These are phyloP conservation scores for Speoplatyrhinus poulsoni DNA, from an alignment of 2,113 vertebrate species.

Conservation along the genomic window DNA sequence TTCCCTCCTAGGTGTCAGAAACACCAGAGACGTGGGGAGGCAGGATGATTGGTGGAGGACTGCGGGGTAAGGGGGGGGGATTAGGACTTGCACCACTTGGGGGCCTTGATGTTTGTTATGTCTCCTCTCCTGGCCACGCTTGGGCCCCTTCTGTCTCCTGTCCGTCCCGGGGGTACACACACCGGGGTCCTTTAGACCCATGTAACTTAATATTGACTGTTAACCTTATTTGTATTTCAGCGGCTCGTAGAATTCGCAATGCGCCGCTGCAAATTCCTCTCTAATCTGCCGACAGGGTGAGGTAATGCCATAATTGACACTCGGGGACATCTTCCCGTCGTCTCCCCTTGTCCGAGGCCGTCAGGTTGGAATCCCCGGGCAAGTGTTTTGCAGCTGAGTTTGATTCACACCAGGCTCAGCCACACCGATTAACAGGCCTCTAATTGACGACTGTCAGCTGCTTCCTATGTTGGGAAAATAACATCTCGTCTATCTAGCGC, in stretches of 20 bases:
- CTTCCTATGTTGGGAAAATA: constrained; percentile 4
- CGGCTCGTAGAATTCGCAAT: too few relatives aligned
- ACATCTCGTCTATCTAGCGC: constrained; percentile 2
- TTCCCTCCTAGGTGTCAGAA: constrained; percentile 12
- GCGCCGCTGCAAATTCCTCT: too few relatives aligned
- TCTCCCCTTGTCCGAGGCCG: too few relatives aligned
- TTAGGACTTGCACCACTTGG: constrained; percentile 3
- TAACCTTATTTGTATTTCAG: too few relatives aligned
- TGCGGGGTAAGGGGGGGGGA: background rate
- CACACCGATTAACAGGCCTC: background rate
- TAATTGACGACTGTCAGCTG: constrained; percentile 11
- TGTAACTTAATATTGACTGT: too few relatives aligned
- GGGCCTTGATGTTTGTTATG: background rate
- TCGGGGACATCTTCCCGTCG: too few relatives aligned
- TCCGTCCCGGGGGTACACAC: background rate
- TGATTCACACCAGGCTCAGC: background rate
- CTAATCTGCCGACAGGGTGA: too few relatives aligned
- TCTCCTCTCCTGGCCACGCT: background rate
- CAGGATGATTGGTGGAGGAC: too few relatives aligned
- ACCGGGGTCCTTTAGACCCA: too few relatives aligned
- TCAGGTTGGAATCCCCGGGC: background rate
- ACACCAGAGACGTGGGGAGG: background rate
- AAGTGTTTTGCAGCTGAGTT: background rate
- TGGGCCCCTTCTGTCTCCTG: background rate
- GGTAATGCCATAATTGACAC: too few relatives aligned